Conservation (phyloP, 1,140 invertebrate species). For the Apis dorsata region DNA sequence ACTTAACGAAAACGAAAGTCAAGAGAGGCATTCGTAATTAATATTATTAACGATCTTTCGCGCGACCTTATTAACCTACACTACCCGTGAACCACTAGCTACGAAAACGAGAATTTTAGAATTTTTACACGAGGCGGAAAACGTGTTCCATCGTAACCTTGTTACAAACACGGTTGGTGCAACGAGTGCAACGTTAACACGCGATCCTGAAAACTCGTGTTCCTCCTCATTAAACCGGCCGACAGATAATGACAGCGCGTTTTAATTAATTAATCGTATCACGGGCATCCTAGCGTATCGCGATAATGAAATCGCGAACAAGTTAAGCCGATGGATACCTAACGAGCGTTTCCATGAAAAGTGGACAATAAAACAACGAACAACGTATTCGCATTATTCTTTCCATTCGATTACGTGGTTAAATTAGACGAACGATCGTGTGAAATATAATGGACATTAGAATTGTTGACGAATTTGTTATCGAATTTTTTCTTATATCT, state of each 20-base stretch:
- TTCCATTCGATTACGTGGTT: not conserved
- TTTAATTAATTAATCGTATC: conserved; percentile 31
- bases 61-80: not conserved
- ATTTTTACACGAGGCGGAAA: not conserved
- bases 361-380: not conserved
- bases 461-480: not conserved
- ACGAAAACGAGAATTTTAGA: not conserved
- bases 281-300: not conserved
- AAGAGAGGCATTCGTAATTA: not conserved
- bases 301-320: not conserved
- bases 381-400: not conserved
- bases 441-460: not conserved
- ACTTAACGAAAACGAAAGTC: not conserved
- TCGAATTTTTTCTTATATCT: not conserved
- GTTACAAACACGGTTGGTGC: not conserved
- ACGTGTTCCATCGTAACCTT: not conserved
- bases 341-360: not conserved
- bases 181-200: not conserved
- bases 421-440: not conserved
- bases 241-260: conserved; percentile 3
- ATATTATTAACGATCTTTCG: not conserved
- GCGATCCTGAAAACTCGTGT: not conserved
- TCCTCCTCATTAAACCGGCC: not conserved
- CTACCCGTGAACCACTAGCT: too few species aligned
- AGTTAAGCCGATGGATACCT: not conserved